These are phyloP conservation scores for Muscicapa striata DNA, from an alignment of 2,797 vertebrate genomes.

Conservation along the genomic window DNA sequence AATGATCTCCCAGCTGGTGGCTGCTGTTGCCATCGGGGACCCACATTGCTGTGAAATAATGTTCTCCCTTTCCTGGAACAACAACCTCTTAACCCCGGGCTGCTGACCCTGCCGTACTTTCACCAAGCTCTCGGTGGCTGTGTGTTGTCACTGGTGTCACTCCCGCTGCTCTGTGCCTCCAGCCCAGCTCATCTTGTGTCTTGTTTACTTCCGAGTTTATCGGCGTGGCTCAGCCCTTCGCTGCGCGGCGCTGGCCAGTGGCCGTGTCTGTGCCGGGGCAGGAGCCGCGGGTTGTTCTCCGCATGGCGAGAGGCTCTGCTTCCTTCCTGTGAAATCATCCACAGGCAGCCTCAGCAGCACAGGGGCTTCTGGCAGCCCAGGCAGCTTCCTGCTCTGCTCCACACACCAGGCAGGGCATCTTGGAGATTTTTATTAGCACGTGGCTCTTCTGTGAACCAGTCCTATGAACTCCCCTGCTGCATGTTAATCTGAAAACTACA, in stretches of 20 bases:
- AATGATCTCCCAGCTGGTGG: neutral
- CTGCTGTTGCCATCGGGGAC: neutral
- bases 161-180: neutral
- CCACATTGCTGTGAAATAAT: fast-evolving
- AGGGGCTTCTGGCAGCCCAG: neutral
- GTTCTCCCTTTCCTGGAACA: neutral
- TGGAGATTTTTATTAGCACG: fast-evolving
- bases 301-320: neutral
- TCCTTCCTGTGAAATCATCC: constrained; percentile 47
- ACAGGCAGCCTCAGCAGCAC: neutral
- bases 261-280: neutral
- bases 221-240: constrained; percentile 1
- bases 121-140: fast-evolving
- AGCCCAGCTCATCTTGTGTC: neutral
- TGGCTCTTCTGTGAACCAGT: neutral
- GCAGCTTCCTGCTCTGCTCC: neutral
- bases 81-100: neutral
- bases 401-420: neutral
- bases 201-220: constrained; percentile 57
- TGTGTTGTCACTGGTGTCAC: neutral
- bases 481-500: neutral
- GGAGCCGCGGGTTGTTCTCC: neutral
- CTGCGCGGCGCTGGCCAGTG: neutral
- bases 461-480: neutral
- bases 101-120: neutral